Percentiles rank a stretch among this genome's conserved stretches.
Conservation (phyloP, 1,140 invertebrate genomes). For the Eufriesea mexicana region DNA sequence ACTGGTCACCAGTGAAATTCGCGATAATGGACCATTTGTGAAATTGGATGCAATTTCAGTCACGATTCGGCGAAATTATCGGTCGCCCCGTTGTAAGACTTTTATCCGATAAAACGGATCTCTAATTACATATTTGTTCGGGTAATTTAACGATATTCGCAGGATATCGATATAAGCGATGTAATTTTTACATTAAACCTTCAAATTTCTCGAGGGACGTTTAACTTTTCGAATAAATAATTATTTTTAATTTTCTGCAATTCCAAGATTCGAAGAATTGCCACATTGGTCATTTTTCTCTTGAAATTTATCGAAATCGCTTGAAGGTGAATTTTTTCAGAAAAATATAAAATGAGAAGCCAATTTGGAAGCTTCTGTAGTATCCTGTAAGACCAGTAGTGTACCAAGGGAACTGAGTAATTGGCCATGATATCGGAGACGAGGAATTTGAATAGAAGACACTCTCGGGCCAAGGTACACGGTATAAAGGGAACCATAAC, state of each 20-base stretch:
- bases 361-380: too few relatives aligned
- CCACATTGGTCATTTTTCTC: too few relatives aligned
- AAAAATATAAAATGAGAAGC: too few relatives aligned
- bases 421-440: background rate
- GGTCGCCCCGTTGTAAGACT: too few relatives aligned
- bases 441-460: conserved; percentile 8
- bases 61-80: background rate
- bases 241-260: too few relatives aligned
- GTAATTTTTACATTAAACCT: background rate
- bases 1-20: background rate
- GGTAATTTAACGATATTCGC: background rate
- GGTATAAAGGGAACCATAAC: background rate
- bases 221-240: too few relatives aligned
- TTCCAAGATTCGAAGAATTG: too few relatives aligned
- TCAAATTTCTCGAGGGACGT: too few relatives aligned
- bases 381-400: too few relatives aligned
- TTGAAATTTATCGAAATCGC: too few relatives aligned
- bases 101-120: background rate
- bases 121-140: background rate
- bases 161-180: background rate
- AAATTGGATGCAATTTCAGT: background rate
- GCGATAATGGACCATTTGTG: background rate
- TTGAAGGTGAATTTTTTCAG: too few relatives aligned
- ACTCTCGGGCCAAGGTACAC: background rate
- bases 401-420: too few relatives aligned